Conservation (phyloP, 2,888 invertebrate genomes). For the Cantharis lateralis region DNA sequence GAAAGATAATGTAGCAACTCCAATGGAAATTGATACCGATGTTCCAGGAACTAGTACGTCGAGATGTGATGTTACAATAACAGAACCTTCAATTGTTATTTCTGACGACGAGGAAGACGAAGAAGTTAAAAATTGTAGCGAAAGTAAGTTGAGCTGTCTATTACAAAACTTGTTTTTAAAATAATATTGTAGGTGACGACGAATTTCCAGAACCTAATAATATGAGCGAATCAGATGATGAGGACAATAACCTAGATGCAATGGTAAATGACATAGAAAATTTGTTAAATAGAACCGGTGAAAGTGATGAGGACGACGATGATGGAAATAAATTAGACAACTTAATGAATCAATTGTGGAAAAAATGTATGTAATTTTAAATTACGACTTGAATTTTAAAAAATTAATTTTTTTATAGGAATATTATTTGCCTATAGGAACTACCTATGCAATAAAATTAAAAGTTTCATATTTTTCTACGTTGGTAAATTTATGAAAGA, state of each 20-base stretch:
- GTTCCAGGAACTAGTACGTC: neutral
- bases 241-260: neutral
- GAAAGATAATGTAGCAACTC: constrained; percentile 8
- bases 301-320: neutral
- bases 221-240: neutral
- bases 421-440: neutral
- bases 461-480: too few relatives aligned
- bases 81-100: neutral
- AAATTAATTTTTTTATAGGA: neutral
- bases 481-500: too few relatives aligned
- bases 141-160: neutral
- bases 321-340: neutral
- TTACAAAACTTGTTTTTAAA: neutral
- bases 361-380: neutral
- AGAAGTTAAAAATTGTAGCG: neutral
- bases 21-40: constrained; percentile 42
- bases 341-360: neutral
- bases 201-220: neutral
- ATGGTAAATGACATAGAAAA: neutral
- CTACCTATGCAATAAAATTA: neutral
- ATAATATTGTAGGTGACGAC: neutral
- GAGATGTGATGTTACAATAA: neutral
- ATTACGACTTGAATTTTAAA: neutral
- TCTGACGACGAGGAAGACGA: neutral
- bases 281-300: neutral